These are phyloP conservation scores for Drosophila falleni DNA, from an alignment of 2,888 invertebrate species.

Conservation along the genomic window DNA sequence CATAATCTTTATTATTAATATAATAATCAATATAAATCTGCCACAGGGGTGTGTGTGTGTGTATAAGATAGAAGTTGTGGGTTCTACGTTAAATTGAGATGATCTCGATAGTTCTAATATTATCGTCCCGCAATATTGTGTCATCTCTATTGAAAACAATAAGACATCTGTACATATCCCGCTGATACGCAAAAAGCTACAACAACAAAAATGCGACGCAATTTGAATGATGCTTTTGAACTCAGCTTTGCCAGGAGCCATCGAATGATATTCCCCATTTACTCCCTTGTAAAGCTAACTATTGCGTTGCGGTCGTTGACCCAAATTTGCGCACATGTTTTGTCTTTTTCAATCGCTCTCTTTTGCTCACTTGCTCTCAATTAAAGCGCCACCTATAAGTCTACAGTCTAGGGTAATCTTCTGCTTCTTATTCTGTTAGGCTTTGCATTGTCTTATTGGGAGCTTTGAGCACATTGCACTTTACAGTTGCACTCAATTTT, in stretches of 20 bases:
- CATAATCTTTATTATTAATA: conserved; percentile 42
- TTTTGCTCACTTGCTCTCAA: conserved; percentile 29
- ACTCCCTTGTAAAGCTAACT: conserved; percentile 41
- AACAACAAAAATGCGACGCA: conserved; percentile 61
- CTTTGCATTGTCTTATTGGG: conserved; percentile 31
- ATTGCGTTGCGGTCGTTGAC: conserved; percentile 82
- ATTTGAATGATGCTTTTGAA: conserved; percentile 42
- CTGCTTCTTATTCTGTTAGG: conserved; percentile 4
- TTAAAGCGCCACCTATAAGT: conserved; percentile 21
- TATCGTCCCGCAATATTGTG: conserved; percentile 22
- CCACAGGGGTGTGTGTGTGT: conserved; percentile 39
- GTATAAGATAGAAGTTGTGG: neutral
- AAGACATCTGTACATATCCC: conserved; percentile 25
- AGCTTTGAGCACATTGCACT: conserved; percentile 27
- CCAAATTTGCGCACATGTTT: conserved; percentile 73
- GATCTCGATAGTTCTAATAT: neutral
- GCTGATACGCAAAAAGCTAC: conserved; percentile 57
- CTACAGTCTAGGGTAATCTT: conserved; percentile 15
- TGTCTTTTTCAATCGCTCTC: conserved; percentile 13
- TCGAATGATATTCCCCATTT: conserved; percentile 2
- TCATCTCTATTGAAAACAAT: conserved; percentile 16
- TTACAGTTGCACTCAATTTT: conserved; percentile 32
- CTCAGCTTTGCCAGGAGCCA: conserved; percentile 28
- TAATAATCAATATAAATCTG: conserved; percentile 45
- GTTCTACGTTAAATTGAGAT: neutral